Evolutionary conservation across 2,888 invertebrate species (phyloP).

Genomic region (Eudemis profundana): DNA sequence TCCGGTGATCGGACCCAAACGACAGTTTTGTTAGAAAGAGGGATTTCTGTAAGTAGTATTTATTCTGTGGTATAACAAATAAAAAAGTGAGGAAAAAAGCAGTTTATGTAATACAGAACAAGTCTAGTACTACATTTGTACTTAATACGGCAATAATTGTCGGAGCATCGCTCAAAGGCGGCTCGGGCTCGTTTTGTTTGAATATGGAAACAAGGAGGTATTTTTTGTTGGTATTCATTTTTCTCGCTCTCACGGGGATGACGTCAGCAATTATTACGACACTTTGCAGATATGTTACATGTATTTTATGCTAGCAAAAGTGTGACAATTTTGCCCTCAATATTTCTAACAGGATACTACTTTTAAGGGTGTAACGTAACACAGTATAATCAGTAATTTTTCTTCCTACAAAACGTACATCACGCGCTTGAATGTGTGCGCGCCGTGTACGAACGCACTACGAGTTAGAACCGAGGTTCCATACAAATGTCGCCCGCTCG

Average conservation of each 20-base stretch:
- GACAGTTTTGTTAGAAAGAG: too few species aligned
- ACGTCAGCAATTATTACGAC: background rate
- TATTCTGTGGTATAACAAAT: background rate
- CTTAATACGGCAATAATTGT: background rate
- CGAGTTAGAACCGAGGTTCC: too few species aligned
- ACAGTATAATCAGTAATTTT: too few species aligned
- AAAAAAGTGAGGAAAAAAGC: conserved; percentile 1
- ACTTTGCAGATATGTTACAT: background rate
- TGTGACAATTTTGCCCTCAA: too few species aligned
- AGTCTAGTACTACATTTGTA: background rate
- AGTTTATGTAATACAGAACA: background rate
- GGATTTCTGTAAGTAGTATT: too few species aligned
- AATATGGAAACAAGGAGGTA: background rate
- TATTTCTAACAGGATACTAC: too few species aligned
- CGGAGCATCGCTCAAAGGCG: conserved; percentile 5
- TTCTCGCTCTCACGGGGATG: background rate
- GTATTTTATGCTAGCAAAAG: background rate
- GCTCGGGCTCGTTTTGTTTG: background rate
- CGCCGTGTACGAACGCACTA: too few species aligned
- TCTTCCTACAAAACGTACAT: too few species aligned
- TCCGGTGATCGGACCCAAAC: too few species aligned
- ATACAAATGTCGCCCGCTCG: too few species aligned
- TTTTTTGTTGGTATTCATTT: background rate
- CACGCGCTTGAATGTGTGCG: too few species aligned
- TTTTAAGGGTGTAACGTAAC: too few species aligned